Evolutionary conservation across 2,113 vertebrate species (phyloP).

Genomic region (Pteropus alecto): DNA sequence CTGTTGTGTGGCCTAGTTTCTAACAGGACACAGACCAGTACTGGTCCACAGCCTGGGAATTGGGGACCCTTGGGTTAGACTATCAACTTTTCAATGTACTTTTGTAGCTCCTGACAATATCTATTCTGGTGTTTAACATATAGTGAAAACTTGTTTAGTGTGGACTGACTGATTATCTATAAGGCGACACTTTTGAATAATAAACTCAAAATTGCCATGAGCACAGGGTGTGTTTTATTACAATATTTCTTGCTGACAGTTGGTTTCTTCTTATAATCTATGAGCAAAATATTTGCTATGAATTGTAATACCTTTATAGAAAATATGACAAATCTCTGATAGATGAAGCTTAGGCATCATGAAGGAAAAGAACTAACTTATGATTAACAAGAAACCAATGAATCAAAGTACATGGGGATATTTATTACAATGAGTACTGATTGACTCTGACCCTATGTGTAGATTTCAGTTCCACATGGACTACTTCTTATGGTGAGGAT

Average conservation of each 20-base stretch:
- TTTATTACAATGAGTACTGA: background rate
- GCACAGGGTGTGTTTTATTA: background rate
- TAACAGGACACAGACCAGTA: too few relatives aligned
- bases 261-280: constrained; percentile 30
- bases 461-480: background rate
- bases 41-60: too few relatives aligned
- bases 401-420: background rate
- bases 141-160: background rate
- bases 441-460: background rate
- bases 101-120: background rate
- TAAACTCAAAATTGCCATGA: constrained; percentile 19
- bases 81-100: background rate
- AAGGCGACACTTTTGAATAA: background rate
- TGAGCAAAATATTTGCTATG: constrained; percentile 19
- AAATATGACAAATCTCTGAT: constrained; percentile 4
- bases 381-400: background rate
- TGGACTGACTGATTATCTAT: background rate
- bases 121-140: background rate
- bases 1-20: too few relatives aligned
- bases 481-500: background rate
- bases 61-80: background rate
- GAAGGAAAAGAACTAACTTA: background rate
- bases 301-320: constrained; percentile 1
- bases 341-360: background rate
- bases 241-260: background rate